These are phyloP conservation scores for Sinonovacula constricta DNA, from an alignment of 1,140 invertebrate genomes.

Conservation along the genomic window DNA sequence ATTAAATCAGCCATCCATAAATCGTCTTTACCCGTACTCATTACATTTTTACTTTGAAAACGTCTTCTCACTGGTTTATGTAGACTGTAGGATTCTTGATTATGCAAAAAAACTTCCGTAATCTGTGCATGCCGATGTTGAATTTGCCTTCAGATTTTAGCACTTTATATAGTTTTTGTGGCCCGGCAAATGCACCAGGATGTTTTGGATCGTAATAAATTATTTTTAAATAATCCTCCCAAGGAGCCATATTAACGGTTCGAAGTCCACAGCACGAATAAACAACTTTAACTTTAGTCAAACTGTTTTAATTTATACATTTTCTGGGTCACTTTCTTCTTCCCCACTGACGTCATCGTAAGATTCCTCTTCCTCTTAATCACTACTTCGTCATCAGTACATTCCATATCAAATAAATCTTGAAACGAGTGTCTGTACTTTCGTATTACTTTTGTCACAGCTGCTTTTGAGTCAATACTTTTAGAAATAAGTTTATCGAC, in stretches of 20 bases:
- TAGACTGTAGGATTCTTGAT: slow-evolving; percentile 28
- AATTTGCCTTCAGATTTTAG: slow-evolving; percentile 13
- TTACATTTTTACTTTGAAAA: slow-evolving; percentile 5
- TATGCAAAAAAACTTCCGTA: slow-evolving; percentile 10
- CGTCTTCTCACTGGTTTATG: slow-evolving; percentile 29
- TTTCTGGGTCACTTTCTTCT: background rate
- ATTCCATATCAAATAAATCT: too few relatives aligned
- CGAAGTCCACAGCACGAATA: background rate
- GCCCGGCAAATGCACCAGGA: background rate
- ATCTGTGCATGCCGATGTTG: slow-evolving; percentile 1
- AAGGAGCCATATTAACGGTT: slow-evolving; percentile 8
- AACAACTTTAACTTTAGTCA: background rate
- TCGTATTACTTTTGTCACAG: too few relatives aligned
- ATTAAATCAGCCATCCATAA: slow-evolving; percentile 30
- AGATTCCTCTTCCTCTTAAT: too few relatives aligned
- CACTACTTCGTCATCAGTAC: too few relatives aligned
- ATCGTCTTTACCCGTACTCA: slow-evolving; percentile 16
- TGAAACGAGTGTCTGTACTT: too few relatives aligned
- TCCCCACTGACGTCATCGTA: too few relatives aligned
- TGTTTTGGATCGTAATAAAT: slow-evolving; percentile 14
- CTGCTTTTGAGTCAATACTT: too few relatives aligned
- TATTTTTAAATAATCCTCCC: slow-evolving; percentile 23
- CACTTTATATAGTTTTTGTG: slow-evolving; percentile 28
- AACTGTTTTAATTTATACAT: background rate
- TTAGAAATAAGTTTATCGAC: too few relatives aligned